Evolutionary conservation across 2,888 invertebrate genomes (phyloP).

Genomic region (Anoncus sp.): DNA sequence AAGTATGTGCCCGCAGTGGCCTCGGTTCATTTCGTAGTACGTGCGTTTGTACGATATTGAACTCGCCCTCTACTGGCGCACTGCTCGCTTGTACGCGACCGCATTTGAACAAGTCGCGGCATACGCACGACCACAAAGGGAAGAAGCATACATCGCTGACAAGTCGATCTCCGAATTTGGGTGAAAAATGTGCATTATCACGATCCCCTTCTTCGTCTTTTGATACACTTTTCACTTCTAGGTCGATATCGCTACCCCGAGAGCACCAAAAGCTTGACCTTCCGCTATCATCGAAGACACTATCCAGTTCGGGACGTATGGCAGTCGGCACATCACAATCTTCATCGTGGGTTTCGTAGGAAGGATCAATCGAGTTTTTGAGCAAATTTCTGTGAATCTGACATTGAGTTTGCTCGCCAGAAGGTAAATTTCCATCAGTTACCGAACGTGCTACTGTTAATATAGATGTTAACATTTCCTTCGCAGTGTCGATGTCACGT

Average conservation of each 20-base stretch:
- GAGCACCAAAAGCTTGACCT: not conserved
- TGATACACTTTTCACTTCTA: not conserved
- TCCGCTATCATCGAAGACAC: too few relatives aligned
- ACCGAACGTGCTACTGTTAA: not conserved
- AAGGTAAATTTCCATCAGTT: not conserved
- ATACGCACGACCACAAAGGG: constrained; percentile 57
- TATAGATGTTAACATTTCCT: not conserved
- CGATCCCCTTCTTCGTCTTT: constrained; percentile 27
- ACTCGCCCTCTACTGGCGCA: constrained; percentile 55
- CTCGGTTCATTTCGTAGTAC: constrained; percentile 36
- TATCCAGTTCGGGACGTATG: too few relatives aligned
- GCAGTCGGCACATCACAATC: not conserved
- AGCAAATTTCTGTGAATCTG: not conserved
- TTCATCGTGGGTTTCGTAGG: not conserved
- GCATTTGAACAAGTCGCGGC: constrained; percentile 48
- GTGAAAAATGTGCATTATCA: constrained; percentile 46
- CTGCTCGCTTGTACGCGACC: constrained; percentile 58
- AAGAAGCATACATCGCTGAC: constrained; percentile 44
- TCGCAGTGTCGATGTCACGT: not conserved
- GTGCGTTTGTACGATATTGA: constrained; percentile 52
- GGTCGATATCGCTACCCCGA: not conserved
- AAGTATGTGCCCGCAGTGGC: constrained; percentile 27
- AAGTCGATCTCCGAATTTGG: constrained; percentile 48
- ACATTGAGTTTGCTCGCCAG: not conserved
- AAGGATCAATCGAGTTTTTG: not conserved